Conservation (phyloP, 2,113 vertebrate species). For the Ochotona princeps region DNA sequence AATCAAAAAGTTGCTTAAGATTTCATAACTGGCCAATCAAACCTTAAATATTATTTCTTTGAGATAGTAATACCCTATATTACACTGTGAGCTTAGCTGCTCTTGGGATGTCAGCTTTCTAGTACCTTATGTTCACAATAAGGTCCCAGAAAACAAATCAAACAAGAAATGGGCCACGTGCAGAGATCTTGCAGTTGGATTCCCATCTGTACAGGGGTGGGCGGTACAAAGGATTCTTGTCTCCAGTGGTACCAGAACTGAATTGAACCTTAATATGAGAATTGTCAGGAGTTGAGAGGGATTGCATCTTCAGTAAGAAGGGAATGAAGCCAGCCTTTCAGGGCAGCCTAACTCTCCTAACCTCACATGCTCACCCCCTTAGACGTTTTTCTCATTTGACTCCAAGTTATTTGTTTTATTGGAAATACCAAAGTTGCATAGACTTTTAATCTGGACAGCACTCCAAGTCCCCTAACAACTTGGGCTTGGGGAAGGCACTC, state of each 20-base stretch:
- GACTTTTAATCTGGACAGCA: background rate
- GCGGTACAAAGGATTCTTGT: background rate
- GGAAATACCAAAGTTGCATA: background rate
- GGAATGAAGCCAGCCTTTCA: background rate
- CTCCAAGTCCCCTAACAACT: background rate
- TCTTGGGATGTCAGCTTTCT: background rate
- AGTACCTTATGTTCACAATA: background rate
- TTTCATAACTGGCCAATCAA: background rate
- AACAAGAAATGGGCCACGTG: background rate
- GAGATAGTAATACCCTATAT: background rate
- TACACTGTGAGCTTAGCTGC: background rate
- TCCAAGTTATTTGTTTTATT: background rate
- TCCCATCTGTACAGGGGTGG: background rate
- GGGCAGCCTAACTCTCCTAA: too few species aligned
- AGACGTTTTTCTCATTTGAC: constrained; percentile 24
- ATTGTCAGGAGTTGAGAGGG: background rate
- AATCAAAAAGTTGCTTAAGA: background rate
- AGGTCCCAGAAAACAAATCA: background rate
- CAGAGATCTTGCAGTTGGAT: background rate
- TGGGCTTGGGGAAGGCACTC: background rate
- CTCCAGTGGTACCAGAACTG: background rate
- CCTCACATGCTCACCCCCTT: background rate
- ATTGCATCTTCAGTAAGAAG: background rate
- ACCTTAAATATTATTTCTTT: background rate
- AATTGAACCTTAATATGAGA: background rate